Conservation (phyloP, 2,113 vertebrate genomes). For the Gallinago media region DNA sequence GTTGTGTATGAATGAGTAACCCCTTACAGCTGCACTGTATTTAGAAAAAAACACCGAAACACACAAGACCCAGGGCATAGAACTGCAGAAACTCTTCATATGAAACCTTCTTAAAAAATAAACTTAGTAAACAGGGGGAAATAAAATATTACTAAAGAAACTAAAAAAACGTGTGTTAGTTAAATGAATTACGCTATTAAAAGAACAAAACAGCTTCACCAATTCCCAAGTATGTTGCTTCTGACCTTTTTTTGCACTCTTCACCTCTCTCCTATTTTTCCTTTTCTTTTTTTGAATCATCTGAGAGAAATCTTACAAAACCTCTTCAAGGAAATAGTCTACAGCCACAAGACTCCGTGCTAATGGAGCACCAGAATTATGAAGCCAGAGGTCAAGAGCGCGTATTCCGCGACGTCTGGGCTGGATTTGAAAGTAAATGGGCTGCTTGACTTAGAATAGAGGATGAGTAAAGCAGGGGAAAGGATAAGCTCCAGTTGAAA, state of each 20-base stretch:
- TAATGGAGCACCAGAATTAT: background rate
- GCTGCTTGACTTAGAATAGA: background rate
- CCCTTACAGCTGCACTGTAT: background rate
- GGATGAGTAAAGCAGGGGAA: background rate
- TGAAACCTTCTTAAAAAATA: background rate
- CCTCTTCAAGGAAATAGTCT: conserved; percentile 18
- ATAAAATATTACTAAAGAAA: background rate
- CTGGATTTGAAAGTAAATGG: conserved; percentile 5
- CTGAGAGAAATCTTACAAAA: conserved; percentile 8
- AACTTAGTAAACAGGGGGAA: background rate
- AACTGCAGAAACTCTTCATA: background rate
- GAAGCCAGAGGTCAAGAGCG: background rate
- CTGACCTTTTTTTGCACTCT: background rate
- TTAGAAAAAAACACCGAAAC: background rate
- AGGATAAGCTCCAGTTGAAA: background rate
- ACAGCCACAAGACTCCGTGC: background rate
- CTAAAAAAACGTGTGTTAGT: background rate
- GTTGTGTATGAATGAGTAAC: background rate
- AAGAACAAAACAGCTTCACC: background rate
- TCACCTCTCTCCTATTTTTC: background rate
- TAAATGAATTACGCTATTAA: background rate
- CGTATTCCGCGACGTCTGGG: background rate
- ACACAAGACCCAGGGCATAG: background rate
- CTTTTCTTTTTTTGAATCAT: conserved; percentile 1
- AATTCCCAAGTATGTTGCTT: background rate